phyloP scores from a whole-genome alignment of 2,113 vertebrate genomes.

The human region GRCh38 chr6:87719501-87720000 shows the following conservation, averaged over 20 bases:
- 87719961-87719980: not conserved
- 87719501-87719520: not conserved
- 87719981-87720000: not conserved
- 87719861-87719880: not conserved
- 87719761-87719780: not conserved
- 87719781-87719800: not conserved
- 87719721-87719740: not conserved
- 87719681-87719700: not conserved
- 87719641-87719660: not conserved
- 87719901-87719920: not conserved
- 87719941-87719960: constrained; percentile 1
- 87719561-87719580: not conserved
- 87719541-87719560: not conserved
- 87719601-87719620: not conserved
- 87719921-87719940: not conserved
- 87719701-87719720: not conserved
- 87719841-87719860: not conserved
- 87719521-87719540: not conserved
- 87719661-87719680: not conserved
- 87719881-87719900: not conserved
- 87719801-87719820: not conserved
- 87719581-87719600: not conserved
- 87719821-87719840: not conserved
- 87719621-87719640: not conserved
- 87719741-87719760: not conserved